A percentile compares a stretch with the other conserved stretches of the same genome.
Conservation (phyloP, 2,113 vertebrate species). For the Ranitomeya imitator region DNA sequence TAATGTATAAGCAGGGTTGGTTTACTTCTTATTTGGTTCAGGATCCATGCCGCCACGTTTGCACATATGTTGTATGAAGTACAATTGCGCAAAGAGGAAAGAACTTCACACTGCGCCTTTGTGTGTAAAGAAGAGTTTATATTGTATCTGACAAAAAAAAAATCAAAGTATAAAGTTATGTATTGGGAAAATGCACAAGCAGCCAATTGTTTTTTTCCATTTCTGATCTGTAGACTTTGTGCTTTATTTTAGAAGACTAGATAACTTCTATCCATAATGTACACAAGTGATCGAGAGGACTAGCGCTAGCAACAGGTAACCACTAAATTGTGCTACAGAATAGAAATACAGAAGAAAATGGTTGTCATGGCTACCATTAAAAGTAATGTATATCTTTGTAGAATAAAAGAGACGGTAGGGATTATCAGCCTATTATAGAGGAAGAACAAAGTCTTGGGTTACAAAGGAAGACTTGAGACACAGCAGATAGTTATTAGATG, state of each 20-base stretch:
- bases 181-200: background rate
- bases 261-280: background rate
- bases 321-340: background rate
- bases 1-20: background rate
- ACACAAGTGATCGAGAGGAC: background rate
- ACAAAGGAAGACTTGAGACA: slow-evolving; percentile 53
- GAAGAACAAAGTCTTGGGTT: slow-evolving; percentile 51
- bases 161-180: background rate
- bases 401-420: slow-evolving; percentile 51
- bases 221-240: background rate
- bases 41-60: too few species aligned
- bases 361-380: slow-evolving; percentile 42
- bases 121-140: background rate
- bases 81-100: background rate
- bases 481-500: slow-evolving; percentile 52
- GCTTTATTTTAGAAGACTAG: background rate
- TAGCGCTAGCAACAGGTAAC: slow-evolving; percentile 19
- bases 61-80: background rate
- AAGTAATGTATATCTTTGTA: slow-evolving; percentile 46
- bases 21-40: background rate
- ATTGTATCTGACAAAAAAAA: too few species aligned
- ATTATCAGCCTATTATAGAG: slow-evolving; percentile 47
- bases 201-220: background rate
- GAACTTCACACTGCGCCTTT: background rate
- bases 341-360: background rate